Conservation (phyloP, 2,888 invertebrate species). For the Tachystola acroxantha region DNA sequence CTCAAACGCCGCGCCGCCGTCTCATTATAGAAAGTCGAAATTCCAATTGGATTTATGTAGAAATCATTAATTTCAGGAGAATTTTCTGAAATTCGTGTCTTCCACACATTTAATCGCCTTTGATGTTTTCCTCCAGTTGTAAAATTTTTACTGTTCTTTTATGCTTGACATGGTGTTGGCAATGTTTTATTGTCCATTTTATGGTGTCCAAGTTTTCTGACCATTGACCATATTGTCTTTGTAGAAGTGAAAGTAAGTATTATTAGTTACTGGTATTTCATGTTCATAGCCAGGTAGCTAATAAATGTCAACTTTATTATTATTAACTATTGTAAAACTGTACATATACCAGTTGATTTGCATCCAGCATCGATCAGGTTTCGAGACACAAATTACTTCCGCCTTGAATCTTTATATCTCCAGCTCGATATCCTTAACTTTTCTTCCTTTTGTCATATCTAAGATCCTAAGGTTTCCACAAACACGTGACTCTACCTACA, state of each 20-base stretch:
- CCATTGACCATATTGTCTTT: constrained; percentile 26
- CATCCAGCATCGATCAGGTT: no score
- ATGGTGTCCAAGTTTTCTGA: constrained; percentile 34
- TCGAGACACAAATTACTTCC: constrained; percentile 8
- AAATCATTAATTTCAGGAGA: neutral
- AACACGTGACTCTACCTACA: constrained; percentile 25
- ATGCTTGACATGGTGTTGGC: constrained; percentile 33
- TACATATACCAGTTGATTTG: no score
- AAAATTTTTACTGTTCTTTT: constrained; percentile 49
- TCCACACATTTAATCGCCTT: constrained; percentile 39
- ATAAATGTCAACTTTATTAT: no score
- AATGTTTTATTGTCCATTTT: constrained; percentile 40
- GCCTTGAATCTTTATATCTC: neutral
- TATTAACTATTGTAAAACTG: no score
- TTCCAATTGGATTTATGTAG: no score
- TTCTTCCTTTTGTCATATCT: constrained; percentile 13
- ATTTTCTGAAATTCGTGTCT: constrained; percentile 21
- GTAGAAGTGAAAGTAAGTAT: no score
- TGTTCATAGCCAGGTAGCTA: no score
- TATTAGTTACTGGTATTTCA: no score
- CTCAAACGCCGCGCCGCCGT: no score
- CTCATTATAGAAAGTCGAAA: no score
- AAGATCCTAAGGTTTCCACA: constrained; percentile 20
- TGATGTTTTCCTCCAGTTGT: constrained; percentile 44
- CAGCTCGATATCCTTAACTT: constrained; percentile 3